Percentiles rank a stretch among this genome's conserved stretches.
Evolutionary conservation across 2,113 vertebrate genomes (phyloP).

Genomic region (Symphodus melops): DNA sequence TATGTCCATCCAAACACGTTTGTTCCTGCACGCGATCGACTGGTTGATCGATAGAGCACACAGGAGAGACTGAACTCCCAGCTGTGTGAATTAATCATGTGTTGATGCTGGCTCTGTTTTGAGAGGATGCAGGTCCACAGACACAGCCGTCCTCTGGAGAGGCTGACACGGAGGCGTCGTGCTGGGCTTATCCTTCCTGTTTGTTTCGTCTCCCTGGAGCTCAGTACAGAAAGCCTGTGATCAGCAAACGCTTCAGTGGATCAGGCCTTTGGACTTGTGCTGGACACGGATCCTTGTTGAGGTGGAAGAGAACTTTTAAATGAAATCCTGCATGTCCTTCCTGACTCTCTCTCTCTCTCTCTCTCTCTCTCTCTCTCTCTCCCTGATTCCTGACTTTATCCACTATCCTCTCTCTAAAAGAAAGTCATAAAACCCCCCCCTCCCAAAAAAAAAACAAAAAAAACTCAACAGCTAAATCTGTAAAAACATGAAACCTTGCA

Average conservation of each 20-base stretch:
- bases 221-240: constrained; percentile 3
- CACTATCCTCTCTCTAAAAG: too few species aligned
- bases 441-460: too few species aligned
- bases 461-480: too few species aligned
- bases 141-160: neutral
- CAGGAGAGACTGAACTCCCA: constrained; percentile 3
- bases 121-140: constrained; percentile 3
- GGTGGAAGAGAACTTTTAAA: too few species aligned
- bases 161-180: neutral
- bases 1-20: neutral
- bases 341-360: too few species aligned
- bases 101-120: neutral
- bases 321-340: too few species aligned
- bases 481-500: too few species aligned
- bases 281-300: neutral
- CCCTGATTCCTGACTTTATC: too few species aligned
- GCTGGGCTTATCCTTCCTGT: constrained; percentile 1
- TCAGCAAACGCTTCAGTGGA: neutral
- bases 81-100: constrained; percentile 14
- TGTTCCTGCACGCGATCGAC: neutral
- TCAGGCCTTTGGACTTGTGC: neutral
- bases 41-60: constrained; percentile 15
- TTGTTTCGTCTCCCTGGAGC: neutral
- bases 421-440: too few species aligned
- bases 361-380: too few species aligned